These are phyloP conservation scores for Miichthys miiuy DNA, from an alignment of 2,797 vertebrate species.

Conservation along the genomic window DNA sequence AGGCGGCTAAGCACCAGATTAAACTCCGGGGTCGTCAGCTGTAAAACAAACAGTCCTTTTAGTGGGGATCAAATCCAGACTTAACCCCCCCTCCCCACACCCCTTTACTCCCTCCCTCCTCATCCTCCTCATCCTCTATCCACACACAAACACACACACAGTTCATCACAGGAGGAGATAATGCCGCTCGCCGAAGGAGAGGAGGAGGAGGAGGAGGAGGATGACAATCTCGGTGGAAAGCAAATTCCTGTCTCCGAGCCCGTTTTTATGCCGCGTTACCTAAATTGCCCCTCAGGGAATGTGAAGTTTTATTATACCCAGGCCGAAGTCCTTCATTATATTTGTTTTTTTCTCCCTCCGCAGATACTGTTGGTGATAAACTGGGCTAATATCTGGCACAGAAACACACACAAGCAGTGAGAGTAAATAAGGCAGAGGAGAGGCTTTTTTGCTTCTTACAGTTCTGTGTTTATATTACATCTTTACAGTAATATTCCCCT, in stretches of 20 bases:
- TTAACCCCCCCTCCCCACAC: conserved; percentile 48
- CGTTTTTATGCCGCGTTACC: conserved; percentile 44
- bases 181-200: conserved; percentile 58
- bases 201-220: conserved; percentile 38
- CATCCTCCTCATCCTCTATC: conserved; percentile 49
- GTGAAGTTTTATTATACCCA: conserved; percentile 54
- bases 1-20: conserved; percentile 80
- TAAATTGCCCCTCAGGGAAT: conserved; percentile 65
- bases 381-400: conserved; percentile 53
- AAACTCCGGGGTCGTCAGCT: conserved; percentile 79
- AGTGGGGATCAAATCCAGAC: conserved; percentile 76
- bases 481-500: conserved; percentile 62
- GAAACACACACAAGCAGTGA: conserved; percentile 14
- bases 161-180: conserved; percentile 61
- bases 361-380: conserved; percentile 47
- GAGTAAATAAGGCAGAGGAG: conserved; percentile 37
- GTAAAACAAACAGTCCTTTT: conserved; percentile 87
- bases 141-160: conserved; percentile 43
- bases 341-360: conserved; percentile 19
- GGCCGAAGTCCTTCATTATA: conserved; percentile 61
- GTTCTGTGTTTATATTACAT: conserved; percentile 60
- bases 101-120: neutral
- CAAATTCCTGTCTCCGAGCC: conserved; percentile 50
- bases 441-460: conserved; percentile 1
- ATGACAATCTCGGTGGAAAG: conserved; percentile 56